Evolutionary conservation across 2,888 invertebrate species (phyloP).

Genomic region (Eupithecia centaureata): DNA sequence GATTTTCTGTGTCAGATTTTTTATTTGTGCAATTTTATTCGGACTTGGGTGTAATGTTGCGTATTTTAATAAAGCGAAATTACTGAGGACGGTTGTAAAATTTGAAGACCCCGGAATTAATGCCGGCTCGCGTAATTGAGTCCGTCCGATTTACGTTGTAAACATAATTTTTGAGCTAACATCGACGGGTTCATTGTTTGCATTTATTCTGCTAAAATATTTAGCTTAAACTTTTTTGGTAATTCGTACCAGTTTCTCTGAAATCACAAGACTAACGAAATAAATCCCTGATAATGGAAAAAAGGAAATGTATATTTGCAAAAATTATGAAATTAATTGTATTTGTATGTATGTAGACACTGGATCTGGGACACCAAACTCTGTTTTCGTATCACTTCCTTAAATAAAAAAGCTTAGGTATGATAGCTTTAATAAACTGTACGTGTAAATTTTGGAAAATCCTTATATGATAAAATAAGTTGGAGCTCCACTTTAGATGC

Average conservation of each 20-base stretch:
- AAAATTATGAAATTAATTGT: neutral
- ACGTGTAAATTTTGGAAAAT: too few relatives aligned
- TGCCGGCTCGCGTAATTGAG: conserved; percentile 67
- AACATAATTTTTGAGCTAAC: conserved; percentile 61
- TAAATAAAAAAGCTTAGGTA: too few relatives aligned
- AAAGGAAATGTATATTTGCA: neutral
- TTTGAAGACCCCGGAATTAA: conserved; percentile 75
- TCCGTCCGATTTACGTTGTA: conserved; percentile 63
- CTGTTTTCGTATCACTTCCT: too few relatives aligned
- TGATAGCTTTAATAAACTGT: too few relatives aligned
- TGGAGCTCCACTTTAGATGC: too few relatives aligned
- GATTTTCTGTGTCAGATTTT: conserved; percentile 57
- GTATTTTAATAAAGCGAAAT: conserved; percentile 79
- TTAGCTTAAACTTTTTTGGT: neutral
- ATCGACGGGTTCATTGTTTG: conserved; percentile 41
- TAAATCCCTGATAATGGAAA: neutral
- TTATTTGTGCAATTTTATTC: conserved; percentile 63
- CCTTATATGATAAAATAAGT: too few relatives aligned
- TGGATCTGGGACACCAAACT: too few relatives aligned
- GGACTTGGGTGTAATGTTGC: conserved; percentile 65
- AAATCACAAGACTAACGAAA: neutral
- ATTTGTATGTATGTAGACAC: too few relatives aligned
- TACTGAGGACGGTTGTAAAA: conserved; percentile 73
- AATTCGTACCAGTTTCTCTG: neutral
- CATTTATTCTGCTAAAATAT: conserved; percentile 31